Evolutionary conservation across 2,888 invertebrate species (phyloP).

Genomic region (Ptycholaimellus sp.): DNA sequence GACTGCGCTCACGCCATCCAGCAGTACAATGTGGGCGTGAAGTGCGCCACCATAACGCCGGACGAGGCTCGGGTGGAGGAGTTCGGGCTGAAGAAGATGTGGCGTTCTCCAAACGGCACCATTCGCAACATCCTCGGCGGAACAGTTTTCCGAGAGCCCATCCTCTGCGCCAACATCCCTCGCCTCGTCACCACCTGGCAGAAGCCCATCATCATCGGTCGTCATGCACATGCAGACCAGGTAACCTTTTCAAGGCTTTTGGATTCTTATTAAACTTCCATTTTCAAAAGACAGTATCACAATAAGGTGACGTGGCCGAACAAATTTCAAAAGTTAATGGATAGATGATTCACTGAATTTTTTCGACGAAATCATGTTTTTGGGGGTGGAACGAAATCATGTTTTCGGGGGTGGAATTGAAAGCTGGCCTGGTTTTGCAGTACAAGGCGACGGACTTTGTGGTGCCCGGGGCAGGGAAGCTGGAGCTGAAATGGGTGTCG

Average conservation of each 20-base stretch:
- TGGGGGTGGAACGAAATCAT: no score
- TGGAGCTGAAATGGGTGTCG: conserved; percentile 52
- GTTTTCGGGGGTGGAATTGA: no score
- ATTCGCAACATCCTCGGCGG: conserved; percentile 36
- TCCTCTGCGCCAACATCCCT: conserved; percentile 51
- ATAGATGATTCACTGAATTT: no score
- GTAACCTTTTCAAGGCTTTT: conserved; percentile 15
- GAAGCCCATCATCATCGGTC: conserved; percentile 86
- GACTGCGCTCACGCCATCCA: conserved; percentile 88
- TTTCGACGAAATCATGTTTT: no score
- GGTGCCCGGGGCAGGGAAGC: conserved; percentile 63
- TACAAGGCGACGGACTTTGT: conserved; percentile 90
- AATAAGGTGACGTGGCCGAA: no score
- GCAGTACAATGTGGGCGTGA: conserved; percentile 90
- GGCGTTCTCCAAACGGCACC: conserved; percentile 37
- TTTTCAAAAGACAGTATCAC: no score
- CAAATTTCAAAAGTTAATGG: no score
- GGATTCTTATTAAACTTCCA: no score
- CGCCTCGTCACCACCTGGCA: conserved; percentile 79
- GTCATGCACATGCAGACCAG: conserved; percentile 70
- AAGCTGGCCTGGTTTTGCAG: no score
- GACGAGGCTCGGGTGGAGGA: conserved; percentile 76
- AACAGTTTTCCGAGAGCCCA: conserved; percentile 36
- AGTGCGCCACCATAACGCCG: conserved; percentile 91
- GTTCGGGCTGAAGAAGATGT: conserved; percentile 37